Conservation (phyloP, 2,113 vertebrate genomes). For the Phyllostomus hastatus region DNA sequence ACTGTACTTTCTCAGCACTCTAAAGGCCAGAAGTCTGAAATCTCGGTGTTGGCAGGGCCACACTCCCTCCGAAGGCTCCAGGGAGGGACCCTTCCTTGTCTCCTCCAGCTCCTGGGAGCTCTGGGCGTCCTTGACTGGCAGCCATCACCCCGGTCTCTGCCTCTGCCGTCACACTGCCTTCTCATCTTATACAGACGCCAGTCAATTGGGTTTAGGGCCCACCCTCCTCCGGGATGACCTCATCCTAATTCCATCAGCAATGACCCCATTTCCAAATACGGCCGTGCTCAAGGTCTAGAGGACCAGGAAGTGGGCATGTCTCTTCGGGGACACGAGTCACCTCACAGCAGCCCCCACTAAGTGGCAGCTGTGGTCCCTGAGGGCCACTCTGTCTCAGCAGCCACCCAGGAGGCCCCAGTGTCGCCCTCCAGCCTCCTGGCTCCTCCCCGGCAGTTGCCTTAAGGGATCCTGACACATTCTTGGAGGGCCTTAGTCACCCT, state of each 20-base stretch:
- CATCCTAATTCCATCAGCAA: neutral
- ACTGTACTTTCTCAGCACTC: neutral
- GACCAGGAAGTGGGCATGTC: neutral
- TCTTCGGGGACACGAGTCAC: too few relatives aligned
- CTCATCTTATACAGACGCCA: neutral
- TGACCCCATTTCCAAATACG: neutral
- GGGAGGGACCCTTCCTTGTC: neutral
- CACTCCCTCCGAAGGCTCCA: accelerated
- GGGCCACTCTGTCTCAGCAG: neutral
- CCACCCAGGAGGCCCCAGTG: neutral
- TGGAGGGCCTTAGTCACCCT: conserved; percentile 17
- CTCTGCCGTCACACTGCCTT: neutral
- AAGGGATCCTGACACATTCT: neutral
- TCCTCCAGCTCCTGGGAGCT: neutral
- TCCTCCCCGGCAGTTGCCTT: neutral
- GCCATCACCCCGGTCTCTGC: too few relatives aligned
- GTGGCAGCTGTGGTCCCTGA: neutral
- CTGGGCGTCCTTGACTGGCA: neutral
- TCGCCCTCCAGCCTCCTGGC: neutral
- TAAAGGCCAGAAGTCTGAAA: neutral
- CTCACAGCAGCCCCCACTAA: neutral
- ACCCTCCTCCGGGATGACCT: neutral
- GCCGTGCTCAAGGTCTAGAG: neutral
- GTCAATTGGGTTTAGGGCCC: neutral
- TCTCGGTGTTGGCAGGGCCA: neutral